Conservation (phyloP, 2,888 invertebrate species). For the Tryphoninae sp. region DNA sequence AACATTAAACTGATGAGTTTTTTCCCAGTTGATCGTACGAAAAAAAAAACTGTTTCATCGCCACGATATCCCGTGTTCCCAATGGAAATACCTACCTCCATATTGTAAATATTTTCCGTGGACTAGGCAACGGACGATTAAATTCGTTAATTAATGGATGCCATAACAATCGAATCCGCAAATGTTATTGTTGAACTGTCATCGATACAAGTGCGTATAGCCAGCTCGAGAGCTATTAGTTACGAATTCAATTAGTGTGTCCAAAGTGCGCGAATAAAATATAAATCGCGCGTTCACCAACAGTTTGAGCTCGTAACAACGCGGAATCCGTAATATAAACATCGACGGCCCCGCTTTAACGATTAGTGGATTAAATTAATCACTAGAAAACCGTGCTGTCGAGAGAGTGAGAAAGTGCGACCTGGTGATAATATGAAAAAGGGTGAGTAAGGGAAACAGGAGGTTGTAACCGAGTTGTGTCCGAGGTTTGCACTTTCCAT, state of each 20-base stretch:
- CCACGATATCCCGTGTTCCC: too few species aligned
- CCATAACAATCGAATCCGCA: background rate
- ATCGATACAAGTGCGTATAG: background rate
- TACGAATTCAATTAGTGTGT: constrained; percentile 35
- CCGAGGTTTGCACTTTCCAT: background rate
- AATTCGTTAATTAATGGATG: background rate
- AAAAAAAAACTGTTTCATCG: too few species aligned
- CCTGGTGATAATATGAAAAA: constrained; percentile 6
- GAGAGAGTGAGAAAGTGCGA: constrained; percentile 4
- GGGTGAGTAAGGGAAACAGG: constrained; percentile 19
- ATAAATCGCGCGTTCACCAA: constrained; percentile 35
- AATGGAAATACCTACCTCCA: too few species aligned
- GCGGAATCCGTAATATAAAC: constrained; percentile 32
- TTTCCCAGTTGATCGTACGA: too few species aligned
- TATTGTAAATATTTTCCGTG: too few species aligned
- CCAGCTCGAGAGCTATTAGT: constrained; percentile 5
- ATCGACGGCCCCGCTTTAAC: constrained; percentile 28
- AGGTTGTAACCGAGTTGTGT: constrained; percentile 41
- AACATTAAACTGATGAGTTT: too few species aligned
- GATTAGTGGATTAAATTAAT: constrained; percentile 57
- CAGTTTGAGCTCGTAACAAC: constrained; percentile 4
- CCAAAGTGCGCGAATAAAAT: constrained; percentile 47
- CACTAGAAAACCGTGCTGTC: background rate
- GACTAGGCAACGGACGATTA: background rate
- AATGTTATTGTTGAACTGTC: constrained; percentile 7